Conservation (phyloP, 2,113 vertebrate genomes). For the Semnornis frantzii region DNA sequence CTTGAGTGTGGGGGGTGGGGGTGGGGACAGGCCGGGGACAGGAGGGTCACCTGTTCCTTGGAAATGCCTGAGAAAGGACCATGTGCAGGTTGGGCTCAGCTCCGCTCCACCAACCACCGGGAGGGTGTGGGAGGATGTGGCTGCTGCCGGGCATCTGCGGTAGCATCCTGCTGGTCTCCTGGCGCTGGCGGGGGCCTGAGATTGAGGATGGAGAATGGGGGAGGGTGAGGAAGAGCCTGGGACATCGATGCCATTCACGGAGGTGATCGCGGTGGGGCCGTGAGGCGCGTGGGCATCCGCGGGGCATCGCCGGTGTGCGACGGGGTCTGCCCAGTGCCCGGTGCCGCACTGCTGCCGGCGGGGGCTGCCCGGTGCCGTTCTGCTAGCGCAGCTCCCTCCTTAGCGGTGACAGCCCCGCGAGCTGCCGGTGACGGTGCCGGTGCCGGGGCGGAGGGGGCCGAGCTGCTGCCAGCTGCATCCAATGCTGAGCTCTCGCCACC, state of each 20-base stretch:
- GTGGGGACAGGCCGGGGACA: background rate
- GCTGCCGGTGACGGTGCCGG: background rate
- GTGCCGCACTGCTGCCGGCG: background rate
- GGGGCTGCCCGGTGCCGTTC: background rate
- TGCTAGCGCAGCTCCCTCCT: background rate
- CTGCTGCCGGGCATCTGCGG: background rate
- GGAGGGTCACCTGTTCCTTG: accelerated
- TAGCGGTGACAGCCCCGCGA: accelerated
- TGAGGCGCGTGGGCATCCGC: accelerated
- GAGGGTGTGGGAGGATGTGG: accelerated
- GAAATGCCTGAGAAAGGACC: background rate
- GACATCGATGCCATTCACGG: accelerated
- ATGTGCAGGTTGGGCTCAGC: accelerated
- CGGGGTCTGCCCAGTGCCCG: accelerated
- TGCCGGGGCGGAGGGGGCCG: background rate
- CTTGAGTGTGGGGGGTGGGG: accelerated
- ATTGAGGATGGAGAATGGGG: background rate
- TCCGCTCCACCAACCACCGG: background rate
- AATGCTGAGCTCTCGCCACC: background rate
- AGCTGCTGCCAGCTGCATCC: background rate
- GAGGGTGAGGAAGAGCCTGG: background rate
- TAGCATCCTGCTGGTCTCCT: background rate
- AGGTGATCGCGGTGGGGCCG: background rate
- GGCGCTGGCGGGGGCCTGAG: background rate
- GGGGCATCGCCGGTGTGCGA: accelerated